Base-by-base conservation (phyloP, 2,888 invertebrate genomes). In the Orchestes rusci region DNA sequence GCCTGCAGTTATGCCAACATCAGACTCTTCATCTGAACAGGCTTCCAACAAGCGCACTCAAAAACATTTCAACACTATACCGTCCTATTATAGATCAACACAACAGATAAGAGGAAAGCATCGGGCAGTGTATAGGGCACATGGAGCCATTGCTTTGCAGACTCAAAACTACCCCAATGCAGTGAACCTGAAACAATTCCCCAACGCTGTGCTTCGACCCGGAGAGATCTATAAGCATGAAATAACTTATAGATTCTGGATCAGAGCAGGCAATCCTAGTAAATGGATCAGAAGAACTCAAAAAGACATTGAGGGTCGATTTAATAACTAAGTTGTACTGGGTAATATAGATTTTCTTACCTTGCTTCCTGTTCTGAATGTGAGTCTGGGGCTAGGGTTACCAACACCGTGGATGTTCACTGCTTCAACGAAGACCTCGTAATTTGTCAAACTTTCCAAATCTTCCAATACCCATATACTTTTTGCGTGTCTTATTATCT, bases 121-220 rank as follows among this genome's bases (percentile, higher is more conserved):
- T 4, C 81, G 82, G 0, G 73, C 76, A 0, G 58, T 62, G 10
- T 93, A 93, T 62, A 75, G 71, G 43, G 81, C 79, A 52, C 88
- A 89, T 55, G 81, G 82, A 1, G 87, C 82, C 2, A 81, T 94
- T 60, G 88, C 89, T 57, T 67, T 93, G 33, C 90, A 91, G 71
- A 85, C 93, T 0, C 92, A 94, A 68, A 87, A 89, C 63, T 93
- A 82, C 68, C 93, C 94, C 0, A 86, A 93, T 67, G 84, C 91
- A 2, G 72, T 87, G 2, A 86, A 91, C 67, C 77, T 84, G 61
- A 82, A 68, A 53, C 79, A 82, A 57, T 89, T 89, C 56, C 89
- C 89, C 0, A 76, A 73, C 48, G 73, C 79, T 4, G 71, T 85
- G 38, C 58, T 89, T 28, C 75, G 76, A 52, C 87, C 88, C 1